Base-by-base conservation (phyloP, 2,888 invertebrate species). In the Dyspetes luteomarginatus region DNA sequence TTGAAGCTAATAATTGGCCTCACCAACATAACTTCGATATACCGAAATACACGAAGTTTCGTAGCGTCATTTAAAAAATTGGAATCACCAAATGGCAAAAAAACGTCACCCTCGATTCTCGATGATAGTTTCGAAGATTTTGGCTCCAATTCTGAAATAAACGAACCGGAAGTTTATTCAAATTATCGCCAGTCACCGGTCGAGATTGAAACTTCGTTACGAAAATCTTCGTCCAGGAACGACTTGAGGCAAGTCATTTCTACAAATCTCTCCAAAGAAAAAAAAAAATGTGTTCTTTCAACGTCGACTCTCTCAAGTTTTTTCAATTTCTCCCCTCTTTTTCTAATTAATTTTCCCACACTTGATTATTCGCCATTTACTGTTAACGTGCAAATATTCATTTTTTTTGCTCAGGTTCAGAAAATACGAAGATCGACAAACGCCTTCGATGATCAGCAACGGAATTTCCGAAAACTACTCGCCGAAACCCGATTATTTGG, bases 1-100 rank as follows among this genome's bases (percentile, higher is more conserved):
- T 83, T 90, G 48, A 84, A 86, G 45, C 74, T 84, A 65, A 82
- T 89, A 22, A 85, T 89, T 78, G 88, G 86, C 30, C 75, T 90
- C 24, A 73, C 86, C 36, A 91, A 88, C 83, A 30, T 89, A 24
- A 88, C 82, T 71, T 82, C 85, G 12, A 84, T 81, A 55, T 73
- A 86, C 76, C 68, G 79, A 2, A 76, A 64, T 15, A 71, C 73
- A 45, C 26, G 48, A 36, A 78, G 85, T 79, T 50, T 82, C 62
- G 85, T 83, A 50, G 68, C 90, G n/a, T 80, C 88, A 2, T 89
- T 92, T 19, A 91, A 91, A 80, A 91, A 89, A 84, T 83, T 92
- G n/a, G 88, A 88, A 68, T 84, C 86, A n/a, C 76, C 73, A 9
- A 56, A 65, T 3, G 82, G 67, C 24, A 82, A 81, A 36, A 69